A percentile compares a stretch with the other conserved stretches of the same genome.
Evolutionary conservation across 2,113 vertebrate species (phyloP).

Genomic region (Neolamprologus sp.): DNA sequence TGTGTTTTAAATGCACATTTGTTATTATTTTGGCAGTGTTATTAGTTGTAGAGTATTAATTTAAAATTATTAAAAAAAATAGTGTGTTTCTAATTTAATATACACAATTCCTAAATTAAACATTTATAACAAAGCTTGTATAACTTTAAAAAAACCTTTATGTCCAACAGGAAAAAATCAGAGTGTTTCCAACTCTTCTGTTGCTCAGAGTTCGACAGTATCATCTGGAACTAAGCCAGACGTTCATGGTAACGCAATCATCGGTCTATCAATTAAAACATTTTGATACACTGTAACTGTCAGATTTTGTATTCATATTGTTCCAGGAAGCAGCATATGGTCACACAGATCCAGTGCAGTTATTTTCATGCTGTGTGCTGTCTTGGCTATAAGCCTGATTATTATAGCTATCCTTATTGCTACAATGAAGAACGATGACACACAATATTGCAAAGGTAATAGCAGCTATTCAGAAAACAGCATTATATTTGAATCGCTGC

Average conservation of each 20-base stretch:
- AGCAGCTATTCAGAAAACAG: not conserved
- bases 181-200: not conserved
- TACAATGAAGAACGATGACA: not conserved
- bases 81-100: not conserved
- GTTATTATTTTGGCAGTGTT: fast-evolving
- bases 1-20: not conserved
- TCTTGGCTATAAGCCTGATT: not conserved
- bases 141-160: not conserved
- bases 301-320: fast-evolving
- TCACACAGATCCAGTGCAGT: not conserved
- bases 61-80: not conserved
- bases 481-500: fast-evolving
- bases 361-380: not conserved
- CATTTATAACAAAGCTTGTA: fast-evolving
- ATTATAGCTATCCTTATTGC: not conserved
- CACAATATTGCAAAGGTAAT: not conserved
- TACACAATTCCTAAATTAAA: not conserved
- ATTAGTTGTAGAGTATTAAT: not conserved
- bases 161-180: not conserved
- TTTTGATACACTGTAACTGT: not conserved
- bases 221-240: not conserved
- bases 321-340: not conserved
- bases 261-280: not conserved
- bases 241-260: not conserved
- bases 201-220: not conserved